Evolutionary conservation across 2,797 vertebrate species (phyloP).

Genomic region (Acanthiza pusilla): DNA sequence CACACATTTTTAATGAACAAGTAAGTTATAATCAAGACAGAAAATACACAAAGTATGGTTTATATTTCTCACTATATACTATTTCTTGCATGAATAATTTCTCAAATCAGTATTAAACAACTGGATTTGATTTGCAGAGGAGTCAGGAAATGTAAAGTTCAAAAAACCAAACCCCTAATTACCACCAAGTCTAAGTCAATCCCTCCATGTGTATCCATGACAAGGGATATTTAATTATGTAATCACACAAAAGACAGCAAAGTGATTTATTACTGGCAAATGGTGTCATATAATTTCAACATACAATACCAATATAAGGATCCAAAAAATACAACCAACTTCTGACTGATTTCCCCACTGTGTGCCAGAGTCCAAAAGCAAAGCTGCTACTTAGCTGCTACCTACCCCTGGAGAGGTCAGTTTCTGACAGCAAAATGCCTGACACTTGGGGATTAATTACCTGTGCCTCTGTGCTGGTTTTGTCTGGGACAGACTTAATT

Average conservation of each 20-base stretch:
- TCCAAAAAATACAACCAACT: constrained; percentile 58
- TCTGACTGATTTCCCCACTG: constrained; percentile 6
- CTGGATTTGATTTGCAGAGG: constrained; percentile 60
- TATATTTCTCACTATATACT: constrained; percentile 3
- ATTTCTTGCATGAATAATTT: constrained; percentile 54
- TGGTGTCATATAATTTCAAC: constrained; percentile 37
- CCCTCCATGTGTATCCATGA: not conserved
- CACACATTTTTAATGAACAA: constrained; percentile 15
- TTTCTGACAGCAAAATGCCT: not conserved
- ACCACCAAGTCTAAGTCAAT: constrained; percentile 45
- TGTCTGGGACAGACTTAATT: not conserved
- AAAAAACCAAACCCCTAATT: constrained; percentile 48
- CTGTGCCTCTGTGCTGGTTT: not conserved
- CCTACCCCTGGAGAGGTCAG: constrained; percentile 15
- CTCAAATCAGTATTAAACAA: constrained; percentile 20
- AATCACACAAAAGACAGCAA: constrained; percentile 23
- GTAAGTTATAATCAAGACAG: not conserved
- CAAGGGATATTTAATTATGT: constrained; percentile 55
- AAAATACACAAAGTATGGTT: constrained; percentile 32
- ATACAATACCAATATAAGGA: constrained; percentile 34
- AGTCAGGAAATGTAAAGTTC: constrained; percentile 66
- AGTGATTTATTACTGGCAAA: constrained; percentile 58
- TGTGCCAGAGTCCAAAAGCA: not conserved
- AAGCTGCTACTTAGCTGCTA: constrained; percentile 48
- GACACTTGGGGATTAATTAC: not conserved